Base-by-base conservation (phyloP, 1,140 invertebrate species). In the Pseudomyrmex pallidus region DNA sequence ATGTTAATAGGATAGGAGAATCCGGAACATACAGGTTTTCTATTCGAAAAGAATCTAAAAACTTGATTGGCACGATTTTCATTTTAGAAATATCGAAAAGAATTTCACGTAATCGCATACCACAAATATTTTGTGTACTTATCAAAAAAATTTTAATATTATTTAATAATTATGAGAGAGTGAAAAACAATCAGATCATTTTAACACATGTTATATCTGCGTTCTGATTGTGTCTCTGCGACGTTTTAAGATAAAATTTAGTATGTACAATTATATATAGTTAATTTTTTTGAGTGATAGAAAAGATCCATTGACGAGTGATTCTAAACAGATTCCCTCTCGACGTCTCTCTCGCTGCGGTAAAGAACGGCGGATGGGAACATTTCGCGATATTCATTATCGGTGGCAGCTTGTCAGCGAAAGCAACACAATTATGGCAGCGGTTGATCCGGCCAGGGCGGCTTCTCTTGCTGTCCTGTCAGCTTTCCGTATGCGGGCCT, bases 391-490 rank as follows among this genome's bases (percentile, higher is more conserved):
- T 84, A 87, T 87, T 87, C 86, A 87, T 87, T 87, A 87, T 87
- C 86, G 82, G 68, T 87, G 86, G 74, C 86, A 87, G 86, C 72
- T 68, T 87, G 87, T 88, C 87, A 87, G 61, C 74, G 86, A 82
- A 87, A 70, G 76, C 84, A 87, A 85, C 86, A 82, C 78, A 88
- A 88, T 88, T 88, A 88, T 84, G 83, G 15, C 86, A 52, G 56
- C 72, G 72, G 83, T 82, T 87, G 86, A 88, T 88, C 87, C 86
- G 57, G 70, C 62, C 20, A 66, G 61, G 54, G 61, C 54, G 77
- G 83, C 35, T 35, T 5, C 35, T 62, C 68, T 72, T 57, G 64
- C 20, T 64, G 66, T 68, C 57, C 84, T 70, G 68, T 52, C 76
- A 66, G 87, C 82, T 87, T 88, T 77, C 74, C 78, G 56, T 70